These are phyloP conservation scores for Lutjanus erythropterus DNA, from an alignment of 2,113 vertebrate genomes.

Conservation along the genomic window DNA sequence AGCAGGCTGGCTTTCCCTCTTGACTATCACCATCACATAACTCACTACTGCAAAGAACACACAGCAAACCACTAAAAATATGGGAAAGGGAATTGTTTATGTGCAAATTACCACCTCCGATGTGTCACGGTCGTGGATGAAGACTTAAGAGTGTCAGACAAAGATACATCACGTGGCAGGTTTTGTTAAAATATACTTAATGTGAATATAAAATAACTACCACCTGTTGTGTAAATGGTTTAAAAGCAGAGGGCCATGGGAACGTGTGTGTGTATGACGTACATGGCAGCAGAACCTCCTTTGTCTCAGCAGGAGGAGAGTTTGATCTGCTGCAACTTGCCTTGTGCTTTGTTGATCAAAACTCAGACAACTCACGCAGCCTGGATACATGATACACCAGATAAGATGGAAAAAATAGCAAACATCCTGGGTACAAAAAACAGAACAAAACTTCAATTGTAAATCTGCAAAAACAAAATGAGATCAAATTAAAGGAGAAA, in stretches of 20 bases:
- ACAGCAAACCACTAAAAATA: conserved; percentile 50
- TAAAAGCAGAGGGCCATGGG: conserved; percentile 31
- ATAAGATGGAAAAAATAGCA: conserved; percentile 6
- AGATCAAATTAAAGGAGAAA: background rate
- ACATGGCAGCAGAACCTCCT: conserved; percentile 35
- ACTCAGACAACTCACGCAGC: conserved; percentile 36
- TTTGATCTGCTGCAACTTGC: conserved; percentile 73
- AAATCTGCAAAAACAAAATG: background rate
- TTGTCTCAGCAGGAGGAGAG: conserved; percentile 43
- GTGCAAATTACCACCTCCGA: conserved; percentile 30
- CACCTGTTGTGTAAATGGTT: conserved; percentile 37
- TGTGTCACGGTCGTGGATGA: conserved; percentile 23
- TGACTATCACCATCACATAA: conserved; percentile 61
- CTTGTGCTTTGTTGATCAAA: conserved; percentile 62
- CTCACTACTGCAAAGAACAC: conserved; percentile 43
- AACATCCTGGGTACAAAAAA: conserved; percentile 13
- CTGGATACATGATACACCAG: conserved; percentile 36
- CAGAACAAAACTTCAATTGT: background rate
- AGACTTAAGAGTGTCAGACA: conserved; percentile 19
- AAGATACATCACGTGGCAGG: conserved; percentile 13
- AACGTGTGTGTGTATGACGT: conserved; percentile 40
- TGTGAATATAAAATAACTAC: conserved; percentile 38
- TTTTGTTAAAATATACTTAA: conserved; percentile 22
- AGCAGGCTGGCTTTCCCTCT: conserved; percentile 50
- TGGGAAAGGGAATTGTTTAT: conserved; percentile 32